phyloP scores from a whole-genome alignment of 2,888 invertebrate species.

The Chalcis sispes region DNA sequence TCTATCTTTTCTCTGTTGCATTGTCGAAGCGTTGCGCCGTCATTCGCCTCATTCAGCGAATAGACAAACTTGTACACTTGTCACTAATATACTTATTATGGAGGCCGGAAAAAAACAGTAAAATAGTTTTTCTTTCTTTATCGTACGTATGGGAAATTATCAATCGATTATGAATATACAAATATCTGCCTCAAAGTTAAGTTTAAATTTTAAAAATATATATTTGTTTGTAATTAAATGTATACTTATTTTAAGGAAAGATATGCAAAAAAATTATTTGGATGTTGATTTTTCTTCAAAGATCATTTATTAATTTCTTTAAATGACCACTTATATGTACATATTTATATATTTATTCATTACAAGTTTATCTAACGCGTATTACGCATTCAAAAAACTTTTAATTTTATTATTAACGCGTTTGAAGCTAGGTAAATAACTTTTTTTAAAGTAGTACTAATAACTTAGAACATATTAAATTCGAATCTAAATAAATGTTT shows the following conservation, averaged over 20 bases:
- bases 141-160: constrained; percentile 28
- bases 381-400: not conserved
- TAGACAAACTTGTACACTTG: constrained; percentile 46
- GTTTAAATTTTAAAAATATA: constrained; percentile 16
- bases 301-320: not conserved
- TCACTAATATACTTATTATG: constrained; percentile 41
- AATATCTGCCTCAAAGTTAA: constrained; percentile 52
- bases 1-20: constrained; percentile 33
- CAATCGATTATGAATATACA: constrained; percentile 30
- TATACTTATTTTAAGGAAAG: not conserved
- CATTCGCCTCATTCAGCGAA: constrained; percentile 29
- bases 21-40: constrained; percentile 19
- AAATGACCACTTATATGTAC: too few relatives aligned
- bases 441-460: constrained; percentile 3
- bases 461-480: not conserved
- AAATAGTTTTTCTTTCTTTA: constrained; percentile 33
- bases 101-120: constrained; percentile 16
- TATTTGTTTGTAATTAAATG: too few relatives aligned
- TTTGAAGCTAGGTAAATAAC: not conserved
- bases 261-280: constrained; percentile 33
- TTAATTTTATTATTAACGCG: not conserved
- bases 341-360: not conserved
- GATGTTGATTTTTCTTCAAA: not conserved
- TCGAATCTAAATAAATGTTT: constrained; percentile 13
- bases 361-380: too few relatives aligned